Conservation (phyloP, 2,888 invertebrate genomes). For the Hybos culiciformis region DNA sequence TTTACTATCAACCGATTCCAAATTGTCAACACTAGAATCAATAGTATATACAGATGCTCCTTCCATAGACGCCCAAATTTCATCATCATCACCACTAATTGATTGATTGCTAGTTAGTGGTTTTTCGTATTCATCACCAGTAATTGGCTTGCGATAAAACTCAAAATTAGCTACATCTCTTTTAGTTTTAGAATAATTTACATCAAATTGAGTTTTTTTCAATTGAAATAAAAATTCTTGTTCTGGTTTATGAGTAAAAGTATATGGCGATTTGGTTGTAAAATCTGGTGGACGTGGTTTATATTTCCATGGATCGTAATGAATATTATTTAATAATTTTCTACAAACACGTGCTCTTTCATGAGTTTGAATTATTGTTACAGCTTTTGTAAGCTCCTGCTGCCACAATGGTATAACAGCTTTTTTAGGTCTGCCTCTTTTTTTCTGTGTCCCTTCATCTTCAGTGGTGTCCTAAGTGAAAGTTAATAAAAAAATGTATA, state of each 20-base stretch:
- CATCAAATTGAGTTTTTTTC: conserved; percentile 24
- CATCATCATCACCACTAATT: not conserved
- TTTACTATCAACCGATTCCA: too few relatives aligned
- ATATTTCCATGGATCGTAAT: conserved; percentile 13
- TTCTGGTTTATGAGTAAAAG: conserved; percentile 25
- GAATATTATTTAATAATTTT: conserved; percentile 15
- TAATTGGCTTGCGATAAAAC: not conserved
- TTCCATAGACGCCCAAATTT: not conserved
- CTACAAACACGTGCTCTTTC: conserved; percentile 35
- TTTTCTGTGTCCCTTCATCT: not conserved
- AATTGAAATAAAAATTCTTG: conserved; percentile 27
- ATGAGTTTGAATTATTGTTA: conserved; percentile 35
- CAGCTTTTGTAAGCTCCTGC: conserved; percentile 20
- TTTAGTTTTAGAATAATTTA: conserved; percentile 19
- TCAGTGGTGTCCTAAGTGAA: not conserved
- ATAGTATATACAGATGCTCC: too few relatives aligned
- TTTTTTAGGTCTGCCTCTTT: not conserved
- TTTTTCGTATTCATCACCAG: not conserved
- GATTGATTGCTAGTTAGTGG: not conserved
- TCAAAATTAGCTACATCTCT: conserved; percentile 3
- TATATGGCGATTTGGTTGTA: conserved; percentile 18
- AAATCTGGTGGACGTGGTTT: conserved; percentile 9
- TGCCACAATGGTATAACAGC: conserved; percentile 15
- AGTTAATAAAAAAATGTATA: too few relatives aligned
- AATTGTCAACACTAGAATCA: too few relatives aligned